phyloP scores from a whole-genome alignment of 2,113 vertebrate genomes.

The Oncorhynchus mykiss region DNA sequence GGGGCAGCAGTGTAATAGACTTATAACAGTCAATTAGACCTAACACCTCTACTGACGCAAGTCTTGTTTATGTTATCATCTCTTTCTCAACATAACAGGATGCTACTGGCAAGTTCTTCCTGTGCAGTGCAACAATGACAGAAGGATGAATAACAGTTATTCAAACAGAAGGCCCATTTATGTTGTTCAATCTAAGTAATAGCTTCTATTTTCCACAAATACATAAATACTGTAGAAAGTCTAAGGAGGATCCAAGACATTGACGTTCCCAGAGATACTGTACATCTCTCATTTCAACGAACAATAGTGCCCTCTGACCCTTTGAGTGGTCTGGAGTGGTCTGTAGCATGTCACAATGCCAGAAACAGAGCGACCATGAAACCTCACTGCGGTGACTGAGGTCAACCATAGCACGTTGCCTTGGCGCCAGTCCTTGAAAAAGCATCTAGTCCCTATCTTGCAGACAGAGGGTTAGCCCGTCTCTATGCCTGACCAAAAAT shows the following conservation, averaged over 20 bases:
- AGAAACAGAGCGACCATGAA: constrained; percentile 2
- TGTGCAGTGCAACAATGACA: neutral
- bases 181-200: too few species aligned
- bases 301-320: too few species aligned
- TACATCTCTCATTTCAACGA: too few species aligned
- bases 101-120: neutral
- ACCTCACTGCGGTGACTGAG: constrained; percentile 1
- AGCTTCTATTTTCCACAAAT: too few species aligned
- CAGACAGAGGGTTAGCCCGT: neutral
- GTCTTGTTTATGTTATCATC: too few species aligned
- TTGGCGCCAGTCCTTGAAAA: constrained; percentile 4
- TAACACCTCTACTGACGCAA: too few species aligned
- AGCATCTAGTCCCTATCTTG: neutral
- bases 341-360: neutral
- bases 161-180: too few species aligned
- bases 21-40: neutral
- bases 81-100: neutral
- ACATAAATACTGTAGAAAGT: too few species aligned
- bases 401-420: neutral
- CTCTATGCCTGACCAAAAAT: neutral
- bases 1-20: too few species aligned
- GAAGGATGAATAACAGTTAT: neutral
- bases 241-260: too few species aligned
- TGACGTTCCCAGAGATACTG: too few species aligned
- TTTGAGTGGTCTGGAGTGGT: neutral